Evolutionary conservation across 30 jellyfish, hydroid and myxozoan genomes (phyloP).

Genomic region (Rhopilema esculentum): DNA sequence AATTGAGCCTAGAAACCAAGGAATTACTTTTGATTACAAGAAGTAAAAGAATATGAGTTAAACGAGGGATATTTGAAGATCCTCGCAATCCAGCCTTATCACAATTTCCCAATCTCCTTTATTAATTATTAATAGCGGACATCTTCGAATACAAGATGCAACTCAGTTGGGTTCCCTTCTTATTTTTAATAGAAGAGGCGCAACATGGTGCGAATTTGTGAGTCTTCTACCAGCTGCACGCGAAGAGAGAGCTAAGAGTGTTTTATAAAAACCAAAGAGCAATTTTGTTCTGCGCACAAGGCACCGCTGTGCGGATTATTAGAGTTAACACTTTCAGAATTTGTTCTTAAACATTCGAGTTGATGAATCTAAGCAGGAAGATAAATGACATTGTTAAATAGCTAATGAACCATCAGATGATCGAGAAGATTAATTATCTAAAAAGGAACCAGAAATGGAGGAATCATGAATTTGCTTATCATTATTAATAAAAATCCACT

Average conservation of each 20-base stretch:
- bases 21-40: slow-evolving; percentile 29
- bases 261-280: neutral
- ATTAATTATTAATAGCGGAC: slow-evolving; percentile 12
- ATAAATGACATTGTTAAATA: neutral
- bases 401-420: neutral
- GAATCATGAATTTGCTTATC: neutral
- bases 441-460: neutral
- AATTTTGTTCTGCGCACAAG: slow-evolving; percentile 17
- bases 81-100: slow-evolving; percentile 38
- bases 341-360: neutral
- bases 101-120: slow-evolving; percentile 40
- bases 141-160: slow-evolving; percentile 39
- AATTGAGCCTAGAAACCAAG: slow-evolving; percentile 26
- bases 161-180: slow-evolving; percentile 55
- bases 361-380: neutral
- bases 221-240: slow-evolving; percentile 25
- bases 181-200: slow-evolving; percentile 6
- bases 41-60: neutral
- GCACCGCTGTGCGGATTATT: slow-evolving; percentile 42
- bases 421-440: neutral
- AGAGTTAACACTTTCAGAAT: slow-evolving; percentile 10
- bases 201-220: slow-evolving; percentile 1
- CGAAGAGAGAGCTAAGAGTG: slow-evolving; percentile 24
- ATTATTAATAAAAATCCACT: neutral
- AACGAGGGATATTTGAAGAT: slow-evolving; percentile 48